Conservation (phyloP, 2,797 vertebrate species). For the Jordanella pulchra region DNA sequence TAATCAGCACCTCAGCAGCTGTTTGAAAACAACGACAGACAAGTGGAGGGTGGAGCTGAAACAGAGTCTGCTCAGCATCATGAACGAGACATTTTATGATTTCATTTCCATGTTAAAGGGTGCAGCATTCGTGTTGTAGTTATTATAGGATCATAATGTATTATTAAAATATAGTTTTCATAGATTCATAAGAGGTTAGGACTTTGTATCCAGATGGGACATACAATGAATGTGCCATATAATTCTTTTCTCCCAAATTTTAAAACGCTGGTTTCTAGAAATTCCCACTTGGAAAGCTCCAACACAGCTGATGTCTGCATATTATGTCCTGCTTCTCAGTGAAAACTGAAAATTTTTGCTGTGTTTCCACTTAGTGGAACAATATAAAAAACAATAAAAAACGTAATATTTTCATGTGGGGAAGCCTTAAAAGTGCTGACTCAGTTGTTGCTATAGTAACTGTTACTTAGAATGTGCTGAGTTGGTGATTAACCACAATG, state of each 20-base stretch:
- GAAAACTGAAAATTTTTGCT: too few relatives aligned
- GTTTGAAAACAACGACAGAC: slow-evolving; percentile 7
- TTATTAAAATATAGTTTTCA: background rate
- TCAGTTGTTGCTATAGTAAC: background rate
- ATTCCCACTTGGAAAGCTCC: background rate
- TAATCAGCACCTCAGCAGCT: slow-evolving; percentile 43
- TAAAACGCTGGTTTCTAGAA: background rate
- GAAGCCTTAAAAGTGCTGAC: background rate
- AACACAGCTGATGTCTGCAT: background rate
- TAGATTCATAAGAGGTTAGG: background rate
- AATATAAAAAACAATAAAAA: too few relatives aligned
- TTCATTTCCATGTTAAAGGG: slow-evolving; percentile 6
- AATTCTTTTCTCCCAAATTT: background rate
- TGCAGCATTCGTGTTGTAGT: background rate
- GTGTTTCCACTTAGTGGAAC: too few relatives aligned
- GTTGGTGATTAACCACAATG: too few relatives aligned
- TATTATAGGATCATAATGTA: background rate
- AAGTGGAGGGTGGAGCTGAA: background rate
- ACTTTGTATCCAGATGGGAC: background rate
- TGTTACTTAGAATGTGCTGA: too few relatives aligned
- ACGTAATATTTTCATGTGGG: too few relatives aligned
- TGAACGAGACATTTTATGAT: background rate
- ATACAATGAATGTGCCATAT: too few relatives aligned
- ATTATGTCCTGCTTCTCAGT: background rate
- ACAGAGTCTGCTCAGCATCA: background rate